Conservation (phyloP, 2,113 vertebrate species). For the Rynchops niger region DNA sequence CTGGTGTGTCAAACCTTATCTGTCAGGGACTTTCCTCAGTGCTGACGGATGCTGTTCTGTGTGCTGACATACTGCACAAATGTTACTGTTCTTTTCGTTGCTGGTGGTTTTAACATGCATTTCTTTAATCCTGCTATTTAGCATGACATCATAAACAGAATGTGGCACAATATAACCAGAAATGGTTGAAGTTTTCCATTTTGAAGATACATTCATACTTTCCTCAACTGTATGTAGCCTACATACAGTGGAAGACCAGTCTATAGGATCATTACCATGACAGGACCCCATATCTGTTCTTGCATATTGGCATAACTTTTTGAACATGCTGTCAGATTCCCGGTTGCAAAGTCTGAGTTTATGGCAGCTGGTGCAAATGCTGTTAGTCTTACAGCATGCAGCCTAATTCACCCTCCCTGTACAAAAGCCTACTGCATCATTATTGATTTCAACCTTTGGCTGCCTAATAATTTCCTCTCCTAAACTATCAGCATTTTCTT, state of each 20-base stretch:
- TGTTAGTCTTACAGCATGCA: neutral
- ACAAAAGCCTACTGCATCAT: neutral
- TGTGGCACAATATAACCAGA: conserved; percentile 6
- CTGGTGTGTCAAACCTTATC: neutral
- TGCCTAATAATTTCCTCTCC: conserved; percentile 33
- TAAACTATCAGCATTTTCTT: conserved; percentile 18
- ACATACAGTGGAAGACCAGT: neutral
- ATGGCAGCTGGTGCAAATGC: neutral
- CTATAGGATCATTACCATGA: conserved; percentile 11
- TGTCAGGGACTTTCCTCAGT: neutral
- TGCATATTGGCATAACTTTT: conserved; percentile 28
- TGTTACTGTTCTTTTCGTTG: neutral
- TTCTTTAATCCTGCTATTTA: conserved; percentile 56
- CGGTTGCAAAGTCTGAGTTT: conserved; percentile 32
- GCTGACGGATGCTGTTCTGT: neutral
- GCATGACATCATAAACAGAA: conserved; percentile 50
- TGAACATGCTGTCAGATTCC: neutral
- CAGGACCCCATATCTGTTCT: neutral
- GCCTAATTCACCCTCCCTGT: neutral
- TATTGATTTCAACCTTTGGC: conserved; percentile 37
- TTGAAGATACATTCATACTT: conserved; percentile 49
- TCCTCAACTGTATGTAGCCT: conserved; percentile 27
- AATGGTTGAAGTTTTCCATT: conserved; percentile 44
- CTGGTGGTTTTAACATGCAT: conserved; percentile 11
- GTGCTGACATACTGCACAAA: neutral